A percentile compares a stretch with the other conserved stretches of the same genome.
phyloP scores from a whole-genome alignment of 2,888 invertebrate species.

The Globia sparganii region DNA sequence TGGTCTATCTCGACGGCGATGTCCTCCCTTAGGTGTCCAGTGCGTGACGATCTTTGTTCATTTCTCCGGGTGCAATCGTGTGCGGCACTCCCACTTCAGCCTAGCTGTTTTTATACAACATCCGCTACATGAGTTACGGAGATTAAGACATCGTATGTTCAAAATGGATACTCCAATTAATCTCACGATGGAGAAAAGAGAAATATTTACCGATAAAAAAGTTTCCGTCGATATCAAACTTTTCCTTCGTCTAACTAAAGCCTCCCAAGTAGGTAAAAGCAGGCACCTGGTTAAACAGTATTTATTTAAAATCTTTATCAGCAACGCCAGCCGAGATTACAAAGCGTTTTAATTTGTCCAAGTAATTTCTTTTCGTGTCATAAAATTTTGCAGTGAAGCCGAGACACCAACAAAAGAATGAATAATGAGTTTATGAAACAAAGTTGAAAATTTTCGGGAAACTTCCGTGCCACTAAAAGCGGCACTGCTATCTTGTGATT shows the following conservation, averaged over 20 bases:
- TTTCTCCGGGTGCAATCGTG: not conserved
- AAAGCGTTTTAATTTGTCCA: conserved; percentile 86
- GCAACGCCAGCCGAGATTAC: conserved; percentile 74
- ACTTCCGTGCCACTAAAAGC: conserved; percentile 82
- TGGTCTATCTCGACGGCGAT: not conserved
- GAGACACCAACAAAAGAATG: conserved; percentile 88
- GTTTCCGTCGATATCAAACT: conserved; percentile 29
- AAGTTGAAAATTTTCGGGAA: conserved; percentile 86
- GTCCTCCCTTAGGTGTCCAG: not conserved
- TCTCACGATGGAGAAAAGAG: conserved; percentile 3
- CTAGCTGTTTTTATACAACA: not conserved
- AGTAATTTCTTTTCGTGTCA: conserved; percentile 87
- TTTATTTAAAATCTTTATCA: conserved; percentile 68
- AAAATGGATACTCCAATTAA: conserved; percentile 22
- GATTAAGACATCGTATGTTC: not conserved
- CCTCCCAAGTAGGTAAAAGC: conserved; percentile 7
- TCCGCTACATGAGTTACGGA: not conserved
- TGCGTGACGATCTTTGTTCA: not conserved
- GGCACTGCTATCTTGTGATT: conserved; percentile 82
- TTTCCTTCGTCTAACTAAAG: conserved; percentile 17
- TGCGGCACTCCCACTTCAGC: not conserved
- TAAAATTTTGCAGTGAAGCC: conserved; percentile 85
- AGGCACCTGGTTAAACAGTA: conserved; percentile 54
- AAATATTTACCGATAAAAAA: conserved; percentile 24
- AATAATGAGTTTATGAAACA: conserved; percentile 88